These are phyloP conservation scores for Epicampocera succincta DNA, from an alignment of 2,888 invertebrate genomes.

Conservation along the genomic window DNA sequence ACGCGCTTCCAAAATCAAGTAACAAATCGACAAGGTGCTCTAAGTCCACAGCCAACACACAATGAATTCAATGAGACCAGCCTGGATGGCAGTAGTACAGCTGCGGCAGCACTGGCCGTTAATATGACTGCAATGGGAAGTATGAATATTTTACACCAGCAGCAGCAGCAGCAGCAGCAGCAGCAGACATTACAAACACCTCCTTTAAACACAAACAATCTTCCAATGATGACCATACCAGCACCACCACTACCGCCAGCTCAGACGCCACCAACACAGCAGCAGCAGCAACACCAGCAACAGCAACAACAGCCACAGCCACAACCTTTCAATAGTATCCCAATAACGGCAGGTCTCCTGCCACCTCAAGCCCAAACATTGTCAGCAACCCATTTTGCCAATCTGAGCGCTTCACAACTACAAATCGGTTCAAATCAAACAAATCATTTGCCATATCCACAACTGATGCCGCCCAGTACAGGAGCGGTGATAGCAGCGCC, in stretches of 20 bases:
- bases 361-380: constrained; percentile 59
- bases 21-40: constrained; percentile 74
- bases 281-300: constrained; percentile 64
- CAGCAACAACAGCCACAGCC: constrained; percentile 71
- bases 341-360: constrained; percentile 51
- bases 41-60: constrained; percentile 69
- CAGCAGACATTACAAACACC: constrained; percentile 5
- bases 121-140: constrained; percentile 31
- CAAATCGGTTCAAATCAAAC: constrained; percentile 60
- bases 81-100: constrained; percentile 67
- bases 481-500: constrained; percentile 71
- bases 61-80: constrained; percentile 69
- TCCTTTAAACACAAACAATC: constrained; percentile 23
- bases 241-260: constrained; percentile 39
- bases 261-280: constrained; percentile 66
- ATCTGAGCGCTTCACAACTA: constrained; percentile 51
- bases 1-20: constrained; percentile 79
- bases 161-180: constrained; percentile 35
- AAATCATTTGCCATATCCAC: constrained; percentile 70
- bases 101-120: constrained; percentile 1
- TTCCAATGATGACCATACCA: constrained; percentile 29
- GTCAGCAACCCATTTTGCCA: constrained; percentile 63
- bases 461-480: constrained; percentile 60
- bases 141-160: constrained; percentile 39
- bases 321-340: constrained; percentile 59